Conservation (phyloP, 2,797 vertebrate genomes). For the Tokudaia muenninki region DNA sequence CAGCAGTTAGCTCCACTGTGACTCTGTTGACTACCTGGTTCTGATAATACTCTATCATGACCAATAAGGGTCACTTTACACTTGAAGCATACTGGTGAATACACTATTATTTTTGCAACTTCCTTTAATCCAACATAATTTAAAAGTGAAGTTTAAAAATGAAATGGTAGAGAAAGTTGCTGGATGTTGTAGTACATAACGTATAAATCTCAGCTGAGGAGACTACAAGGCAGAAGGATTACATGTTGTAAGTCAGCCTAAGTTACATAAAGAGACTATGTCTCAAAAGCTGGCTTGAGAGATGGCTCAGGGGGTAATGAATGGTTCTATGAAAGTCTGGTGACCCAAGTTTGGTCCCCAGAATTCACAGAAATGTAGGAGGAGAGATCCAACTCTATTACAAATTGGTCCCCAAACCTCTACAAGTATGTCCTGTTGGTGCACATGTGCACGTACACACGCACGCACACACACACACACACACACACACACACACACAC, state of each 20-base stretch:
- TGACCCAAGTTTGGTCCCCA: neutral
- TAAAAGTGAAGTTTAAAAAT: neutral
- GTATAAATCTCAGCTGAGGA: neutral
- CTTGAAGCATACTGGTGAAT: neutral
- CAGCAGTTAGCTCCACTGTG: neutral
- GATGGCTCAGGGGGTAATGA: neutral
- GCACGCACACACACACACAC: neutral
- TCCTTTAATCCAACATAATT: neutral
- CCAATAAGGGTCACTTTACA: neutral
- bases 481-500: neutral
- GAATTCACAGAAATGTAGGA: neutral
- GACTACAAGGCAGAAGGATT: neutral
- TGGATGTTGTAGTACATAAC: neutral
- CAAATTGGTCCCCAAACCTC: neutral
- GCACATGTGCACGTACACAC: neutral
- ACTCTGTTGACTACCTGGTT: neutral
- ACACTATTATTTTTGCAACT: neutral
- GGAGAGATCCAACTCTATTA: neutral
- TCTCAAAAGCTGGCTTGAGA: neutral
- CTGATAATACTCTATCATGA: neutral
- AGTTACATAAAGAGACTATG: neutral
- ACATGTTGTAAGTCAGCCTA: neutral
- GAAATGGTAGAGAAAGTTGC: neutral
- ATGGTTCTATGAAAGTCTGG: neutral
- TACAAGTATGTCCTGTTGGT: neutral